Conservation (phyloP, 2,888 invertebrate species). For the Sericinus montela region DNA sequence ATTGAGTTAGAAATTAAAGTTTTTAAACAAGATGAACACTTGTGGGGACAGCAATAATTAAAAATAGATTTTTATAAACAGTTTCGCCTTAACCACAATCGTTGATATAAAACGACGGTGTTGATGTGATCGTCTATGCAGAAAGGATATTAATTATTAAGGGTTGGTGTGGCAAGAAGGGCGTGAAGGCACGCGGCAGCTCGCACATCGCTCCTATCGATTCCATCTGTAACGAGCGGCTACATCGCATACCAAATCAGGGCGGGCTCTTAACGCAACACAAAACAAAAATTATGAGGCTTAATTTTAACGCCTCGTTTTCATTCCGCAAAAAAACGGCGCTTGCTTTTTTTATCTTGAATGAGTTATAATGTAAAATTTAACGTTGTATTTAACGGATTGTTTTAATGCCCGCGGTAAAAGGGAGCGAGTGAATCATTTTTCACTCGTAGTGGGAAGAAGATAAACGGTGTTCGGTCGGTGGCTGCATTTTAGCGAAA, state of each 20-base stretch:
- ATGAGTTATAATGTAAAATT: conserved; percentile 16
- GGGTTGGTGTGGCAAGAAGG: conserved; percentile 35
- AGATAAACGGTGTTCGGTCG: conserved; percentile 10
- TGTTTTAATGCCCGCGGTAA: conserved; percentile 6
- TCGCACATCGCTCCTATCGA: conserved; percentile 50
- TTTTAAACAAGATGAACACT: too few species aligned
- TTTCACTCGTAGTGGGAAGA: conserved; percentile 12
- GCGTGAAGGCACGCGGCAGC: conserved; percentile 61
- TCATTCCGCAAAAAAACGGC: conserved; percentile 15
- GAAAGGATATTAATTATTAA: conserved; percentile 23
- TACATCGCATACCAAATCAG: conserved; percentile 55
- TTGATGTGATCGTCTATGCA: conserved; percentile 19
- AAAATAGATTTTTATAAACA: too few species aligned
- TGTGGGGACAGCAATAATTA: too few species aligned
- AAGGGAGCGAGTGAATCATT: conserved; percentile 12
- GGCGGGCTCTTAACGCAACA: conserved; percentile 24
- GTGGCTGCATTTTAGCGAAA: conserved; percentile 37
- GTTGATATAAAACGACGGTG: conserved; percentile 10
- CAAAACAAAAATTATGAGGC: conserved; percentile 27
- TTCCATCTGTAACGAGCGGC: conserved; percentile 55
- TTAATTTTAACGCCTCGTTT: conserved; percentile 24
- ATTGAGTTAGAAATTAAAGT: too few species aligned
- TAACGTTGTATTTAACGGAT: conserved; percentile 15
- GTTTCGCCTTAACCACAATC: neutral
- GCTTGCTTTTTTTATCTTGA: conserved; percentile 16